These are phyloP conservation scores for Poicephalus gulielmi DNA, from an alignment of 2,113 vertebrate species.

Conservation along the genomic window DNA sequence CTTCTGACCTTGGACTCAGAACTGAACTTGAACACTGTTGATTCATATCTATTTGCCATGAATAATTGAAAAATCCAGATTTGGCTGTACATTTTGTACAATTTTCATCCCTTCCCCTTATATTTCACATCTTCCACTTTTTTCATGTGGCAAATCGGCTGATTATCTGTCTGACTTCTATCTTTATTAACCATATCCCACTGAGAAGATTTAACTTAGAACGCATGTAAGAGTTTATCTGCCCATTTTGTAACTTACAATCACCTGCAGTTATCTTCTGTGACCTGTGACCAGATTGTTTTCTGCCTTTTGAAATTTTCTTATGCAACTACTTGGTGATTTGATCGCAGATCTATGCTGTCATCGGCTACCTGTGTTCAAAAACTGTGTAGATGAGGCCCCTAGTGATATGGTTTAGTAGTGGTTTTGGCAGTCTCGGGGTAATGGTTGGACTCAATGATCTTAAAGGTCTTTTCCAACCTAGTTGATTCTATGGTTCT, in stretches of 20 bases:
- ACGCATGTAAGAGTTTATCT: not conserved
- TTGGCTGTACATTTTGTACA: not conserved
- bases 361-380: not conserved
- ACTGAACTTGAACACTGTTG: not conserved
- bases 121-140: not conserved
- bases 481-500: not conserved
- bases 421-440: not conserved
- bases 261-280: not conserved
- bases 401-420: not conserved
- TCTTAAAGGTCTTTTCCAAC: not conserved
- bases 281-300: not conserved
- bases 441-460: not conserved
- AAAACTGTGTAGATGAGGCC: not conserved
- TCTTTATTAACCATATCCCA: not conserved
- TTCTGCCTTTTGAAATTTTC: not conserved
- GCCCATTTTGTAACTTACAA: not conserved
- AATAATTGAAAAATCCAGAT: not conserved
- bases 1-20: not conserved
- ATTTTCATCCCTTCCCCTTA: not conserved
- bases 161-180: not conserved
- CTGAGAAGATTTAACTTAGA: not conserved
- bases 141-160: not conserved
- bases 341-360: not conserved
- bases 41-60: not conserved
- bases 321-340: not conserved